Percentiles rank a stretch among this genome's conserved stretches.
These are phyloP conservation scores for Pseudorhiza aurosa DNA, from an alignment of 30 jellyfish, hydroid and myxozoan genomes.

Conservation along the genomic window DNA sequence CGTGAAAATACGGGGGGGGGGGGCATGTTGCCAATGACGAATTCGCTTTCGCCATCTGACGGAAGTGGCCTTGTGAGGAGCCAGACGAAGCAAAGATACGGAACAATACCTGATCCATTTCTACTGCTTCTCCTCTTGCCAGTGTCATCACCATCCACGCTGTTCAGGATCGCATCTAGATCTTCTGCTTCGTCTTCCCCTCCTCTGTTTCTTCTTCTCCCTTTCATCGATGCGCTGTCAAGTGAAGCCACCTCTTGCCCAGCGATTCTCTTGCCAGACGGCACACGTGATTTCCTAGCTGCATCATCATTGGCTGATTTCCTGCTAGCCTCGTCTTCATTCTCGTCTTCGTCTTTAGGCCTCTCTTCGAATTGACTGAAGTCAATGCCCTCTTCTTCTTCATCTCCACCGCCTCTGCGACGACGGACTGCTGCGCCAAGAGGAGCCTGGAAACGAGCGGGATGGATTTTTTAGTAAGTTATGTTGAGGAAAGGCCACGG, in stretches of 20 bases:
- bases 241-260: constrained; percentile 13
- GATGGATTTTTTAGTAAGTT: too few species aligned
- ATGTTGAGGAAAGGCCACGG: too few species aligned
- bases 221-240: constrained; percentile 35
- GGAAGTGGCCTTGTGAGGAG: too few species aligned
- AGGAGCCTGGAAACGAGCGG: background rate
- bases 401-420: constrained; percentile 18
- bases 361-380: constrained; percentile 25
- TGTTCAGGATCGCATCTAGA: constrained; percentile 49
- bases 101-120: too few species aligned
- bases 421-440: constrained; percentile 49
- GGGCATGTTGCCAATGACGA: too few species aligned
- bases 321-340: constrained; percentile 8
- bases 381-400: constrained; percentile 29
- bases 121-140: background rate
- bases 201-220: constrained; percentile 16
- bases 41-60: too few species aligned
- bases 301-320: background rate
- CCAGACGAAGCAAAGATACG: too few species aligned
- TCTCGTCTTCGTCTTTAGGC: constrained; percentile 5
- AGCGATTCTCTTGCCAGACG: constrained; percentile 5
- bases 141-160: constrained; percentile 21
- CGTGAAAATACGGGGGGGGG: too few species aligned
- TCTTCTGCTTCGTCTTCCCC: constrained; percentile 54
- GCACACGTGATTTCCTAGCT: constrained; percentile 13